Percentiles rank a stretch among this genome's conserved stretches.
These are phyloP conservation scores for Buathra laborator DNA, from an alignment of 2,888 invertebrate genomes.

Conservation along the genomic window DNA sequence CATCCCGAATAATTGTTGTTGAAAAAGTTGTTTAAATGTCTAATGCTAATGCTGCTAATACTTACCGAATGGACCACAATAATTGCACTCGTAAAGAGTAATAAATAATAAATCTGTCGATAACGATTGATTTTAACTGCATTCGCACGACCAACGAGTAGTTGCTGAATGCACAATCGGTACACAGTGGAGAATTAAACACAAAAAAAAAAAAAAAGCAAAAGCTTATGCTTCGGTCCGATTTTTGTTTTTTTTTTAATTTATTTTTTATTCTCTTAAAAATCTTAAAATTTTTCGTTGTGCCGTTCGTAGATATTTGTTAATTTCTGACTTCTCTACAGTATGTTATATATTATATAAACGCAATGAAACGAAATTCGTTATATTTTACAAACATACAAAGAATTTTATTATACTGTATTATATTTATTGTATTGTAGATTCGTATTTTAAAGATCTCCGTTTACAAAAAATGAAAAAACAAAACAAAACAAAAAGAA, in stretches of 20 bases:
- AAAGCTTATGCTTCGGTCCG: constrained; percentile 17
- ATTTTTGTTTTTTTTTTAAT: constrained; percentile 32
- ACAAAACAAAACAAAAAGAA: constrained; percentile 10
- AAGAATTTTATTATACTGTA: constrained; percentile 45
- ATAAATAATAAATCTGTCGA: constrained; percentile 39
- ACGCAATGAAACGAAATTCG: constrained; percentile 64
- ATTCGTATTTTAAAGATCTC: constrained; percentile 49
- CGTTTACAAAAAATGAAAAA: constrained; percentile 43
- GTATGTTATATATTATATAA: constrained; percentile 59
- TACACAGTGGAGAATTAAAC: constrained; percentile 6
- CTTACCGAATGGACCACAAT: constrained; percentile 59
- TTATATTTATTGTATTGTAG: constrained; percentile 57
- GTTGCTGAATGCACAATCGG: constrained; percentile 50
- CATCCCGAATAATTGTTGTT: constrained; percentile 61
- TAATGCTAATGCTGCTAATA: constrained; percentile 67
- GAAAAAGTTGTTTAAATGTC: constrained; percentile 60
- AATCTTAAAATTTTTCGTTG: constrained; percentile 29
- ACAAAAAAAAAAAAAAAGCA: neutral
- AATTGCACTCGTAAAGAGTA: constrained; percentile 52
- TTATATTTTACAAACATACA: constrained; percentile 47
- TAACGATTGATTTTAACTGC: constrained; percentile 47
- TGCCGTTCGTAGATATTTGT: constrained; percentile 10
- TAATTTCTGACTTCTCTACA: constrained; percentile 37
- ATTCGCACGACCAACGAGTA: constrained; percentile 56
- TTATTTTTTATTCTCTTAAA: constrained; percentile 48